phyloP scores from a whole-genome alignment of 92 coral and sea anemone species.

The Bergia puertoricense region DNA sequence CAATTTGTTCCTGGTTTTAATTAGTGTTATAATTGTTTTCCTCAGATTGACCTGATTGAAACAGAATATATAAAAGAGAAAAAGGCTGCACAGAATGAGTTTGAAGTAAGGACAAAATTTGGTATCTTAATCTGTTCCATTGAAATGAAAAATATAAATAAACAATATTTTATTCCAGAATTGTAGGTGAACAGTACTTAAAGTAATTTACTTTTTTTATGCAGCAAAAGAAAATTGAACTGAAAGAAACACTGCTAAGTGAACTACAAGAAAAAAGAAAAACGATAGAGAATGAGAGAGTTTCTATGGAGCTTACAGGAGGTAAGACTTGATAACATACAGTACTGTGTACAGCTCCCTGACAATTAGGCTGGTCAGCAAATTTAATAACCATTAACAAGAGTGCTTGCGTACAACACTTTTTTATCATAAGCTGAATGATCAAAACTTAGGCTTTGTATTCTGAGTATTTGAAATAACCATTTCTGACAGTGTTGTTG shows the following conservation, averaged over 20 bases:
- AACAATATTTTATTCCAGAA: too few relatives aligned
- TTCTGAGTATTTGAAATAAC: too few relatives aligned
- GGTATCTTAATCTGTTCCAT: too few relatives aligned
- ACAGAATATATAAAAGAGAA: constrained; percentile 91
- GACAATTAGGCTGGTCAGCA: too few relatives aligned
- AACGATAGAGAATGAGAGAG: constrained; percentile 84
- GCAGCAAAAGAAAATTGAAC: constrained; percentile 90
- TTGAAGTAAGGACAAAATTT: constrained; percentile 56
- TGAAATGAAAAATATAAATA: too few relatives aligned
- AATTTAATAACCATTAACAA: too few relatives aligned
- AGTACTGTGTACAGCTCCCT: too few relatives aligned
- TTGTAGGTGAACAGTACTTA: too few relatives aligned
- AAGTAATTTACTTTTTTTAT: not conserved
- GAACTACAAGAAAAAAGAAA: constrained; percentile 91
- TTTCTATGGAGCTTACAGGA: constrained; percentile 97
- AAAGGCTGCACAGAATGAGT: constrained; percentile 88
- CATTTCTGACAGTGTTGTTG: too few relatives aligned
- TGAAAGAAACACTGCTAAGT: constrained; percentile 88
- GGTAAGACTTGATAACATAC: constrained; percentile 49
- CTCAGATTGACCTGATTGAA: constrained; percentile 85
- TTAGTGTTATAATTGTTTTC: not conserved
- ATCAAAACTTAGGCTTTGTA: too few relatives aligned
- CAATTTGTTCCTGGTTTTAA: not conserved
- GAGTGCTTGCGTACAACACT: too few relatives aligned
- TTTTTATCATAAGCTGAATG: too few relatives aligned